phyloP scores from a whole-genome alignment of 2,888 invertebrate species.

The Gari tellinella region DNA sequence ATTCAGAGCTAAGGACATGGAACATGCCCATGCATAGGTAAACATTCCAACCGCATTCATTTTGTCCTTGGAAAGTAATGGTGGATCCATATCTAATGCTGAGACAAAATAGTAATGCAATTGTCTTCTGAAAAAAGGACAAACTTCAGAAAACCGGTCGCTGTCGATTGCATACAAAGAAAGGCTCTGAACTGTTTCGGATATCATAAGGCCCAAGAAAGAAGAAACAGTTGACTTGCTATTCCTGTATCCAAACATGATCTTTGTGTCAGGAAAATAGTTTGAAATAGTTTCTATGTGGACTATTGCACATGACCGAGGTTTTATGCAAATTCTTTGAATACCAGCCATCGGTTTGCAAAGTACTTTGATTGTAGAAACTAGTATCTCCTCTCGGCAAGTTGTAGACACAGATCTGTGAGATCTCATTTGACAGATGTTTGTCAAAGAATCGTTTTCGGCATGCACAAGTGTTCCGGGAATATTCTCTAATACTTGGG shows the following conservation, averaged over 20 bases:
- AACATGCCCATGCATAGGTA: slow-evolving; percentile 44
- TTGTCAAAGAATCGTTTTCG: slow-evolving; percentile 64
- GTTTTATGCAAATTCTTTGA: slow-evolving; percentile 52
- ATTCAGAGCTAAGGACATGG: slow-evolving; percentile 20
- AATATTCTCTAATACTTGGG: slow-evolving; percentile 61
- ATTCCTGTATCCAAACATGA: slow-evolving; percentile 64
- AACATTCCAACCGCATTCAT: slow-evolving; percentile 45
- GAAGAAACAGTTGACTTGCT: slow-evolving; percentile 56
- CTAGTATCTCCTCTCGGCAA: slow-evolving; percentile 32
- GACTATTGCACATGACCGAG: slow-evolving; percentile 40
- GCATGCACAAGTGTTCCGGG: slow-evolving; percentile 55
- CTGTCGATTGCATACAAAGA: slow-evolving; percentile 40
- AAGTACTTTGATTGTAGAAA: slow-evolving; percentile 43
- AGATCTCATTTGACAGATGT: slow-evolving; percentile 34
- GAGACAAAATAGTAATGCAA: slow-evolving; percentile 32
- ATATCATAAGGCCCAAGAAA: slow-evolving; percentile 36
- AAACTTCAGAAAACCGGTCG: slow-evolving; percentile 27
- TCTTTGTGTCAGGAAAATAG: slow-evolving; percentile 42
- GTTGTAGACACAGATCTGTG: slow-evolving; percentile 6
- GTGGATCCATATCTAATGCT: slow-evolving; percentile 14
- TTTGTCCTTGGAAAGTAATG: neutral
- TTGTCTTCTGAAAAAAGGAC: slow-evolving; percentile 36
- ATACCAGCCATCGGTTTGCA: slow-evolving; percentile 45
- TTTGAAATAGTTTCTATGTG: slow-evolving; percentile 35
- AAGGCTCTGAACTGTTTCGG: slow-evolving; percentile 30